Evolutionary conservation across 2,888 invertebrate species (phyloP).

Genomic region (Coecobrya sp.): DNA sequence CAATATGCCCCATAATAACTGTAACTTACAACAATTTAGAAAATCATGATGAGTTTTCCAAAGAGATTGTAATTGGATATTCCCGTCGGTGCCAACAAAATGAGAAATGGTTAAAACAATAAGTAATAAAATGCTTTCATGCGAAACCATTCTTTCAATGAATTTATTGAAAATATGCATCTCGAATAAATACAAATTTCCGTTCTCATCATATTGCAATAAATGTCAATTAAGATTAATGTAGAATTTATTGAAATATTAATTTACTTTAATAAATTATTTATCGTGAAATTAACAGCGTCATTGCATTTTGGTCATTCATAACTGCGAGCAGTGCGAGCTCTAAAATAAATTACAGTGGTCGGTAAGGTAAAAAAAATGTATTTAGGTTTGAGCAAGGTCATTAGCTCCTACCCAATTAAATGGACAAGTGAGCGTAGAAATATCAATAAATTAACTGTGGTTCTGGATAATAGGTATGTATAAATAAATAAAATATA

Average conservation of each 20-base stretch:
- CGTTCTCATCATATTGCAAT: background rate
- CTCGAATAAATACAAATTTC: background rate
- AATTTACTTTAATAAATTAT: background rate
- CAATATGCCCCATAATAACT: no score
- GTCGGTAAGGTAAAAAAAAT: no score
- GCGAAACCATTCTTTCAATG: background rate
- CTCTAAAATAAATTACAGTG: no score
- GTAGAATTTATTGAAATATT: constrained; percentile 6
- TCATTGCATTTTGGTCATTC: no score
- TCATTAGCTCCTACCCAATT: no score
- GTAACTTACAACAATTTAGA: constrained; percentile 66
- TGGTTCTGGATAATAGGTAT: background rate
- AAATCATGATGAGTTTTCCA: constrained; percentile 51
- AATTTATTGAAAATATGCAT: background rate
- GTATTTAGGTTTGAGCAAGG: no score
- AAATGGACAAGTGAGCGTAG: background rate
- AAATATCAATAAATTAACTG: background rate
- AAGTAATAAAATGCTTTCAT: background rate
- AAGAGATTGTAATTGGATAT: background rate
- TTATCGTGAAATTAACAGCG: background rate
- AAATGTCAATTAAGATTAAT: background rate
- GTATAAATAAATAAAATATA: background rate
- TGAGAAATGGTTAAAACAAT: background rate
- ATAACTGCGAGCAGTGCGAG: no score
- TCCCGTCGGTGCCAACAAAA: background rate